Percentiles rank a stretch among this genome's conserved stretches.
These are phyloP conservation scores for Spialia ferax DNA, from an alignment of 2,888 invertebrate species.

Conservation along the genomic window DNA sequence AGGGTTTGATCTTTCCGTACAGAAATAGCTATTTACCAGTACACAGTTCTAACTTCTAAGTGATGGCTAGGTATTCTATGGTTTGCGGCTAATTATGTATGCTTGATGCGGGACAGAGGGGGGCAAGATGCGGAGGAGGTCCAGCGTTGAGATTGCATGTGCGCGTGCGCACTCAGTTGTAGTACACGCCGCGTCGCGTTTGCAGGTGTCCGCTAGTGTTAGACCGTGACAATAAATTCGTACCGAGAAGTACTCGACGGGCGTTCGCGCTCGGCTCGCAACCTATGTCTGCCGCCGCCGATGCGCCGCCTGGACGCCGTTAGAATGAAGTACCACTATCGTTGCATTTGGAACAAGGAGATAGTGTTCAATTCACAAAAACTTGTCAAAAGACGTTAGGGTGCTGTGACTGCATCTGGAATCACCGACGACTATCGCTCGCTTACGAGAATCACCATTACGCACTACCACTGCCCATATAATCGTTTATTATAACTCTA, in stretches of 20 bases:
- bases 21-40: background rate
- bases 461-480: conserved; percentile 77
- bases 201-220: conserved; percentile 61
- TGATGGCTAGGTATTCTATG: background rate
- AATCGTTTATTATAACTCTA: conserved; percentile 68
- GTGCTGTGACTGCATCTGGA: conserved; percentile 57
- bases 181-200: conserved; percentile 70
- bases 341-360: conserved; percentile 97
- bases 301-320: conserved; percentile 79
- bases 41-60: background rate
- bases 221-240: conserved; percentile 83
- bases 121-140: conserved; percentile 50
- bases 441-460: conserved; percentile 71
- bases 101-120: conserved; percentile 42
- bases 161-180: conserved; percentile 69
- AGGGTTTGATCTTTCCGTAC: background rate
- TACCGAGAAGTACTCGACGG: conserved; percentile 68
- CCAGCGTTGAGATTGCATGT: conserved; percentile 47
- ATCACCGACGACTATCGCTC: conserved; percentile 77
- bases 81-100: conserved; percentile 21
- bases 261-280: conserved; percentile 79
- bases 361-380: conserved; percentile 97
- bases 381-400: conserved; percentile 97
- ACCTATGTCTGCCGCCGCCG: conserved; percentile 82
- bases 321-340: conserved; percentile 92